Evolutionary conservation across 2,888 invertebrate genomes (phyloP).

Genomic region (Caenorhabditis sp.): DNA sequence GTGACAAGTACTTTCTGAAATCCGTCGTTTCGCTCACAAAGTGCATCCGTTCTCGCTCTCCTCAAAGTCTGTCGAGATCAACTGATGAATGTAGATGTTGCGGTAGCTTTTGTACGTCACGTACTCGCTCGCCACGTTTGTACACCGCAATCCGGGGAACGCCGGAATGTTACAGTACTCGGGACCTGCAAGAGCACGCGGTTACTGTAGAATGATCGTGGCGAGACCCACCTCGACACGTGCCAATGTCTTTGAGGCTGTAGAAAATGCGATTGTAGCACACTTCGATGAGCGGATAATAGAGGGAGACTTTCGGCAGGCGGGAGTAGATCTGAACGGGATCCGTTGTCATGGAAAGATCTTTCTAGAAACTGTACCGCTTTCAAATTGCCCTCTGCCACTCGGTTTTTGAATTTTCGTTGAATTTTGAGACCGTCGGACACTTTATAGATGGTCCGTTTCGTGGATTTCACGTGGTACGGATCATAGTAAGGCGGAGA

Average conservation of each 20-base stretch:
- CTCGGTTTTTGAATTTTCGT: slow-evolving; percentile 40
- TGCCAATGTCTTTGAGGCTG: slow-evolving; percentile 57
- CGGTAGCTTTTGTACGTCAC: slow-evolving; percentile 53
- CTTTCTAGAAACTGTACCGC: not conserved
- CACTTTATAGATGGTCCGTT: slow-evolving; percentile 38
- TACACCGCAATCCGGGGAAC: slow-evolving; percentile 62
- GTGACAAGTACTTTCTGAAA: not conserved
- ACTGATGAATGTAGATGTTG: slow-evolving; percentile 58
- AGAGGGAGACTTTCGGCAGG: slow-evolving; percentile 67
- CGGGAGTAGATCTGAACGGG: slow-evolving; percentile 51
- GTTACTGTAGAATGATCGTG: not conserved
- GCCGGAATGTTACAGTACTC: slow-evolving; percentile 64
- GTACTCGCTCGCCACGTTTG: slow-evolving; percentile 58
- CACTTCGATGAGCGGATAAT: slow-evolving; percentile 73
- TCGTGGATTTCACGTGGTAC: slow-evolving; percentile 22
- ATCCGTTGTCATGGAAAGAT: not conserved
- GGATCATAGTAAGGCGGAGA: slow-evolving; percentile 43
- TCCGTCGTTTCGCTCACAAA: slow-evolving; percentile 18
- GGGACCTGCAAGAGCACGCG: slow-evolving; percentile 64
- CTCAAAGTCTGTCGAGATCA: slow-evolving; percentile 52
- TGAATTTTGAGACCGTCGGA: slow-evolving; percentile 50
- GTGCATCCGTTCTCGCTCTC: slow-evolving; percentile 61
- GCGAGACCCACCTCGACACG: slow-evolving; percentile 50
- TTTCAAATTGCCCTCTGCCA: slow-evolving; percentile 23
- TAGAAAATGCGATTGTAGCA: slow-evolving; percentile 77